These are phyloP conservation scores for Subanguina moxae DNA, from an alignment of 1,140 invertebrate genomes.

Conservation along the genomic window DNA sequence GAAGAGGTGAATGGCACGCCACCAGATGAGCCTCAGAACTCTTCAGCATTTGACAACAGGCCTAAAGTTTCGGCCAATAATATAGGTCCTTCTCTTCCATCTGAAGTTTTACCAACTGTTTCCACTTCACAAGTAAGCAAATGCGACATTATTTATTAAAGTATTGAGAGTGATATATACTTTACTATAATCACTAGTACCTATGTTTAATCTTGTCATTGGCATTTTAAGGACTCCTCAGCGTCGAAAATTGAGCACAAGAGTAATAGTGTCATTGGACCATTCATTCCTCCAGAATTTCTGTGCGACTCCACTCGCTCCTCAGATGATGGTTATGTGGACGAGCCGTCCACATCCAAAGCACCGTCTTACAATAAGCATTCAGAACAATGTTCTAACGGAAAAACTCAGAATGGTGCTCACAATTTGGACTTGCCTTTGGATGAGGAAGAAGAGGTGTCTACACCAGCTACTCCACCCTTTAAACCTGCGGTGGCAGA, in stretches of 20 bases:
- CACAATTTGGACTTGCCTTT: neutral
- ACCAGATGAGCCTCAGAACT: conserved; percentile 23
- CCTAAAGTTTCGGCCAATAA: neutral
- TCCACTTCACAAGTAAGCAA: neutral
- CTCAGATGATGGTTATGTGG: neutral
- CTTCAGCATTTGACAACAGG: neutral
- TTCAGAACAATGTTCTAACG: neutral
- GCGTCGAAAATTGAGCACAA: neutral
- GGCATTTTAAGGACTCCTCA: neutral
- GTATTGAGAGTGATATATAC: too few species aligned
- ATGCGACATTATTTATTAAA: too few species aligned
- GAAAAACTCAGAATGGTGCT: conserved; percentile 4
- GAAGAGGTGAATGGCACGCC: conserved; percentile 11
- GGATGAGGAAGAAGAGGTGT: neutral
- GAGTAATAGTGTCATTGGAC: conserved; percentile 11
- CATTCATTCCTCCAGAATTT: neutral
- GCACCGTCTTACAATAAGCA: neutral
- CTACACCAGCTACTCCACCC: neutral
- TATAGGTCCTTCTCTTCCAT: conserved; percentile 25
- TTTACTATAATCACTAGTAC: too few species aligned
- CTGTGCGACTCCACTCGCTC: neutral
- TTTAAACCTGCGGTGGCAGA: neutral
- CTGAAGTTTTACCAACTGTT: neutral
- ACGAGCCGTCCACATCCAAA: neutral
- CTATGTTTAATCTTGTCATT: too few species aligned